A percentile compares a stretch with the other conserved stretches of the same genome.
phyloP scores from a whole-genome alignment of 1,140 invertebrate genomes.

The Zophobas morio region DNA sequence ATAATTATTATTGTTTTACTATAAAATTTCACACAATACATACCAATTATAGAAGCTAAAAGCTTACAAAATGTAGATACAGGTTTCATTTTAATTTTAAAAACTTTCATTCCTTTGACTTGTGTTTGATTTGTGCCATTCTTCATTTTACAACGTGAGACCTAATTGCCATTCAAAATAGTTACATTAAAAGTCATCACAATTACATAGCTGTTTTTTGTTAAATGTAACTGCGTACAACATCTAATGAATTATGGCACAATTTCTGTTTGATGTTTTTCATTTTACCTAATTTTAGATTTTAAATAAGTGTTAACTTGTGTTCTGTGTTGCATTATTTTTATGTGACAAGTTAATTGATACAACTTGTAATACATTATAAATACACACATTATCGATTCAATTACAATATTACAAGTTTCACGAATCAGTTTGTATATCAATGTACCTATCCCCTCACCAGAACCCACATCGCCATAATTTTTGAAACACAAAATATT shows the following conservation, averaged over 20 bases:
- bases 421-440: constrained; percentile 44
- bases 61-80: constrained; percentile 28
- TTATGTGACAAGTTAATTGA: constrained; percentile 49
- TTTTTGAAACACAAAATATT: not conserved
- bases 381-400: constrained; percentile 57
- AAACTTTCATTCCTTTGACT: constrained; percentile 3
- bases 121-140: constrained; percentile 21
- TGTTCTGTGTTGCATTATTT: constrained; percentile 53
- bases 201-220: constrained; percentile 1
- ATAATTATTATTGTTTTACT: constrained; percentile 45
- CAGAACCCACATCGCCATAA: not conserved
- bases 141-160: not conserved
- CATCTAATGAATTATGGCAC: constrained; percentile 24
- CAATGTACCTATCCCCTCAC: not conserved
- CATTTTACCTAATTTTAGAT: constrained; percentile 28
- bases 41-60: constrained; percentile 22
- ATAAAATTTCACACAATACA: constrained; percentile 28
- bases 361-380: constrained; percentile 56
- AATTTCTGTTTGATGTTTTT: constrained; percentile 19
- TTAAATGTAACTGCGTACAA: not conserved
- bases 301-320: constrained; percentile 32
- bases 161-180: too few relatives aligned
- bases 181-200: not conserved
- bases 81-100: not conserved
- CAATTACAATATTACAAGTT: constrained; percentile 58